Percentiles rank a stretch among this genome's conserved stretches.
These are phyloP conservation scores for Dexiosoma caninum DNA, from an alignment of 2,888 invertebrate genomes.

Conservation along the genomic window DNA sequence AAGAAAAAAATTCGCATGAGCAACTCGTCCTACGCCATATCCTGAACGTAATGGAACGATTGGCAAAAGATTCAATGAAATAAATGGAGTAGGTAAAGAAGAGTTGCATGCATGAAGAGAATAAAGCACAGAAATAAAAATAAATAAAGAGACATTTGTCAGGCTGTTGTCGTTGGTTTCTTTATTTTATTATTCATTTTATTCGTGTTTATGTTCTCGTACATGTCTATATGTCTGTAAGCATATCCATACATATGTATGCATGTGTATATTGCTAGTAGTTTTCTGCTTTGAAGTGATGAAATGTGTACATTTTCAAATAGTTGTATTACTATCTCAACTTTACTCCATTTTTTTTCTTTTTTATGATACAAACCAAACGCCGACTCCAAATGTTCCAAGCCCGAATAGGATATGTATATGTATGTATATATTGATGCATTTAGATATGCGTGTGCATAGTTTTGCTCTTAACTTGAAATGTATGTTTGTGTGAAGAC, in stretches of 20 bases:
- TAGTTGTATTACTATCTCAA: slow-evolving; percentile 43
- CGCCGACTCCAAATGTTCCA: slow-evolving; percentile 14
- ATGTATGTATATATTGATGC: not conserved
- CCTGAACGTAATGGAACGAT: not conserved
- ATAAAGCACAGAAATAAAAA: not conserved
- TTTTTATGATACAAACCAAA: slow-evolving; percentile 9
- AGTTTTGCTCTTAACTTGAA: slow-evolving; percentile 47
- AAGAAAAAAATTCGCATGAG: slow-evolving; percentile 26
- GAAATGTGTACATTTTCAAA: slow-evolving; percentile 60
- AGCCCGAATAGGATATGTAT: not conserved
- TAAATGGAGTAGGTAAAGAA: slow-evolving; percentile 13
- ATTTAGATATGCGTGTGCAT: slow-evolving; percentile 31
- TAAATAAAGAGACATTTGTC: slow-evolving; percentile 60
- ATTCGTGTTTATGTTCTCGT: not conserved
- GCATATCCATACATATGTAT: no score
- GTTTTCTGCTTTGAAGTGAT: slow-evolving; percentile 49
- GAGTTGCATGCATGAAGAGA: not conserved
- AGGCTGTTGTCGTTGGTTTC: slow-evolving; percentile 56
- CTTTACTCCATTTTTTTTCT: slow-evolving; percentile 35
- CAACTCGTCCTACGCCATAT: slow-evolving; percentile 2
- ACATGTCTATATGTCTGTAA: no score
- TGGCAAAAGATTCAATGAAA: slow-evolving; percentile 25
- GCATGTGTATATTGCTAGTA: slow-evolving; percentile 14
- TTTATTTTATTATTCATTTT: slow-evolving; percentile 30
- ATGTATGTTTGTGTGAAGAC: slow-evolving; percentile 17